A percentile compares a stretch with the other conserved stretches of the same genome.
These are phyloP conservation scores for Cardiocondyla obscurior DNA, from an alignment of 1,140 invertebrate genomes.

Conservation along the genomic window DNA sequence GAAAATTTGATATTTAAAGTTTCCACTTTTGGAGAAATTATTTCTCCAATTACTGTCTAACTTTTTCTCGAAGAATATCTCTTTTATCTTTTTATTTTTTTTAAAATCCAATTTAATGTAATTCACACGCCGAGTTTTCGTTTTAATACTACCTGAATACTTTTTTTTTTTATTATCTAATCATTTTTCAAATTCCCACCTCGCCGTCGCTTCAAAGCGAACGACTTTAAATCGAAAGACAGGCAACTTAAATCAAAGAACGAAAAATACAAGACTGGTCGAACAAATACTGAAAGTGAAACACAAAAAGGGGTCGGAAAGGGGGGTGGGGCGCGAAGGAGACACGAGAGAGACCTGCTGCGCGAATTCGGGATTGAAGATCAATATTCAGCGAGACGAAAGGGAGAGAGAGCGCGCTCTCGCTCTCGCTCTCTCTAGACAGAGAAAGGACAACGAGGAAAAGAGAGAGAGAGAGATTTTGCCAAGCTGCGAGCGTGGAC, in stretches of 20 bases:
- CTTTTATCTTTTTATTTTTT: too few relatives aligned
- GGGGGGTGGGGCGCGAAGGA: too few relatives aligned
- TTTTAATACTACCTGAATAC: too few relatives aligned
- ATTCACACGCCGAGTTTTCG: too few relatives aligned
- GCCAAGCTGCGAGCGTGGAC: constrained; percentile 39
- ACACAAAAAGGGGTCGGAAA: neutral
- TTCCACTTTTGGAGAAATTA: neutral
- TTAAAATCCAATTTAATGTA: too few relatives aligned
- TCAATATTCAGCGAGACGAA: constrained; percentile 67
- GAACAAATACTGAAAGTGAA: neutral
- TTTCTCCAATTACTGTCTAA: too few relatives aligned
- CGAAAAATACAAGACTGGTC: neutral
- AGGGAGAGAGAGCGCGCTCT: constrained; percentile 52
- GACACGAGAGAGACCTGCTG: constrained; percentile 6
- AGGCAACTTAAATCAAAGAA: too few relatives aligned
- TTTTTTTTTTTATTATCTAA: too few relatives aligned
- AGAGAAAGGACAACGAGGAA: constrained; percentile 46
- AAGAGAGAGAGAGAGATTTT: constrained; percentile 46
- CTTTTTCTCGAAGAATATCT: too few relatives aligned
- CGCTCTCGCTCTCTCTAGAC: too few relatives aligned
- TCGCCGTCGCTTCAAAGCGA: neutral
- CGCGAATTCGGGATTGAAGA: constrained; percentile 66
- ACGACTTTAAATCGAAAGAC: neutral
- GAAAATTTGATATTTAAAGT: too few relatives aligned
- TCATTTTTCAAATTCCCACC: too few relatives aligned